Evolutionary conservation across 92 coral and sea anemone genomes (phyloP), one percentile per base, ranked within the genome.

Genomic region (Siderastrea radians): DNA sequence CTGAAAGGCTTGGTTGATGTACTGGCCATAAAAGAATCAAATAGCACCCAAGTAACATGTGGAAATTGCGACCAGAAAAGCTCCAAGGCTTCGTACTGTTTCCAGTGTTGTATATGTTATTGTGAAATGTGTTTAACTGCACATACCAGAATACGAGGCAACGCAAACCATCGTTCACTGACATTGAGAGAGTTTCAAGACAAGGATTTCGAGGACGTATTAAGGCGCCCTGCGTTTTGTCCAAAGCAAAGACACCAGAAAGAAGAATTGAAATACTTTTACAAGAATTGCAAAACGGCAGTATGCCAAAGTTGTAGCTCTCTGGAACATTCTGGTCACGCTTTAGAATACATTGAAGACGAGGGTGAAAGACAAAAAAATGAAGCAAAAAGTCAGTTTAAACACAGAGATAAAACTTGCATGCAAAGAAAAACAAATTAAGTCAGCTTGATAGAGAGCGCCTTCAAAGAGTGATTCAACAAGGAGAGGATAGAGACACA

Each of bases 1-100:
- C 75, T 90, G 50, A 84, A 84, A 77, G 80, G 87, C 64, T 69
- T 90, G 51, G 51, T 90, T 12, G 93, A 90, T 84, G 82, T 84
- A 49, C 51, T 90, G 49, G 85, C 80, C n/a, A 49, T 69, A 2
- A 69, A 47, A 69, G 53, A 69, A 46, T 26, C 53, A 52, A 10
- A 12, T 4, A 69, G 3, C 74, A 69, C 53, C 5, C 52, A 69
- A 46, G 74, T 69, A 3, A 69, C 74, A 4, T 69, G 74, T 47
- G 74, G 74, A 69, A 48, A 69, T 47, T 69, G 74, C 19, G 72
- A 47, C 72, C 5, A 68, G 72, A 68, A 68, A 68, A 68, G 72
- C 19, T 64, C 45, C 5, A 45, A 64, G 69, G 43, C 69, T 16
- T 64, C 69, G 44, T 64, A 64, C 26, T 64, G 69, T 15, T 64